phyloP scores from a whole-genome alignment of 2,113 vertebrate genomes.

The Brachypteracias leptosomus region DNA sequence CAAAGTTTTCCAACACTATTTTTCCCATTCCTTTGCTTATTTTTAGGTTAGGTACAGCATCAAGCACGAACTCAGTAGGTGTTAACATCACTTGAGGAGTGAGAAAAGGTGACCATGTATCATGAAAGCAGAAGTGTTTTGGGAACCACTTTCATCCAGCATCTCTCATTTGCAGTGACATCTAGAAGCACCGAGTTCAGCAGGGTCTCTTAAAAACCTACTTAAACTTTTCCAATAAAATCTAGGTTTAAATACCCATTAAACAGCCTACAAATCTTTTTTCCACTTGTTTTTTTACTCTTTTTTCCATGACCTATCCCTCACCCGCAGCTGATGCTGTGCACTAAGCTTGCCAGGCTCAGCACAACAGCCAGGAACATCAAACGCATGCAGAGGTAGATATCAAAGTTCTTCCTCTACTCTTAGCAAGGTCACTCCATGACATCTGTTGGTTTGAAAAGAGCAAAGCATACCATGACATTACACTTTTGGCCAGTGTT shows the following conservation, averaged over 20 bases:
- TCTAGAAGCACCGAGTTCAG: neutral
- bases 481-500: neutral
- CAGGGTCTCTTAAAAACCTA: neutral
- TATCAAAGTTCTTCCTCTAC: neutral
- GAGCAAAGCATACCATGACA: neutral
- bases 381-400: neutral
- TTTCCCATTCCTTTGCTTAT: neutral
- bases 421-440: neutral
- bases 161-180: slow-evolving; percentile 7
- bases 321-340: neutral
- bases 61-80: neutral
- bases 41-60: neutral
- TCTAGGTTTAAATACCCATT: neutral
- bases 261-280: neutral
- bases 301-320: neutral
- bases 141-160: slow-evolving; percentile 15
- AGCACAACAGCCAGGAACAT: neutral
- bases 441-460: neutral
- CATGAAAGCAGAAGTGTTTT: slow-evolving; percentile 18
- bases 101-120: neutral
- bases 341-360: neutral
- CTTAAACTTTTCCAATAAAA: neutral
- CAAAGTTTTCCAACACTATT: neutral
- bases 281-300: neutral
- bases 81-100: neutral